Evolutionary conservation across 2,113 vertebrate genomes (phyloP).

Genomic region (Pseudopipra pipra): DNA sequence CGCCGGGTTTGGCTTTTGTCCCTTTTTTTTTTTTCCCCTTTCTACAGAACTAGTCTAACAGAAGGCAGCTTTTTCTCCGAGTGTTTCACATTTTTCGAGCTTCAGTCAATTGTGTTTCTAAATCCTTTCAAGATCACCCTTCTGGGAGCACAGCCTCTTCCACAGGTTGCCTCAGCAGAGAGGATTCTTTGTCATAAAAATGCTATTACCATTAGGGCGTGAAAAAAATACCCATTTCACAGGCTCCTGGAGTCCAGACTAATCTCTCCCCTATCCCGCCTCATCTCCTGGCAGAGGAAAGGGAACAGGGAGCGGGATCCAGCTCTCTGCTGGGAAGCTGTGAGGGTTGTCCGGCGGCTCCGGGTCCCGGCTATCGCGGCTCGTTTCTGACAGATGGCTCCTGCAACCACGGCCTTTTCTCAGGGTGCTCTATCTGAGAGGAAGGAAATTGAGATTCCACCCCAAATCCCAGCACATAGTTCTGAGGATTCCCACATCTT

Average conservation of each 20-base stretch:
- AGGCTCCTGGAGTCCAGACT: background rate
- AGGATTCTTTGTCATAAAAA: background rate
- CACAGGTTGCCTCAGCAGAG: background rate
- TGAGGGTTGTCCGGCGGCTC: background rate
- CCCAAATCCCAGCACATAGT: conserved; percentile 48
- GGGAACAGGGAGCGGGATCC: background rate
- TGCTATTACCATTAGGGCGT: background rate
- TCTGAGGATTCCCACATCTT: conserved; percentile 50
- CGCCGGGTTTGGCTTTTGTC: background rate
- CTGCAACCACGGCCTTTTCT: background rate
- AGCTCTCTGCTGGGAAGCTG: background rate
- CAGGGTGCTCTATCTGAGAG: conserved; percentile 19
- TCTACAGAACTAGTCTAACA: background rate
- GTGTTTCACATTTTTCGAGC: background rate
- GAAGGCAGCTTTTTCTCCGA: background rate
- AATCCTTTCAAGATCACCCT: background rate
- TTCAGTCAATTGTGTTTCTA: background rate
- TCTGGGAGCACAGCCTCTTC: background rate
- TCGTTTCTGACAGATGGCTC: background rate
- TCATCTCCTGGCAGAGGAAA: background rate
- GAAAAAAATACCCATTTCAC: background rate
- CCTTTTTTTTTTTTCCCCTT: background rate
- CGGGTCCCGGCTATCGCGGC: background rate
- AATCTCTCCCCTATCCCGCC: background rate
- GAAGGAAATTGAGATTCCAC: conserved; percentile 64